Evolutionary conservation across 2,888 invertebrate genomes (phyloP), one percentile per base, ranked within the genome.

Genomic region (Oscheius sp.): DNA sequence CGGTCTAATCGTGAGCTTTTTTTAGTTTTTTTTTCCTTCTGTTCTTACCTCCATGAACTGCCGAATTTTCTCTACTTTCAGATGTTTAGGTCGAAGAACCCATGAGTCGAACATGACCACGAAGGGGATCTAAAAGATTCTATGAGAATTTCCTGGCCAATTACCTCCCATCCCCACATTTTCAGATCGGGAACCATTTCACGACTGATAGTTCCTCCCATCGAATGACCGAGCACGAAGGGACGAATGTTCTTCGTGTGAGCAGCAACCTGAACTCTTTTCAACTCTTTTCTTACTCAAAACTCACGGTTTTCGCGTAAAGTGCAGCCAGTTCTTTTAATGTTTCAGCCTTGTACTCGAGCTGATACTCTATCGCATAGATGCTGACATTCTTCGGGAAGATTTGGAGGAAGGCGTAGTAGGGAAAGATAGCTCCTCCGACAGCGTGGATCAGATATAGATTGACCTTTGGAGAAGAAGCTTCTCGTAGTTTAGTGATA

Each of bases 341-440:
- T 13, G 77, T 81, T 7, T 78, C 59, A 1, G 80, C 84, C 21
- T 77, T 77, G 68, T 84, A 84, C 4, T 79, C 77, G 53, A 77
- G 57, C 13, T 83, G 76, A 60, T 83, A 87, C 53, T 83, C 84
- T 42, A 87, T 86, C 21, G 79, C 87, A 73, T 85, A 87, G 13
- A 87, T 47, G 7, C 82, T 80, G 63, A 84, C 78, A 42, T 80
- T 70, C 42, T 79, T 79, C 0, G 86, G 87, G 71, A 86, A 82
- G 11, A 85, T 76, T 73, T 77, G 75, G 0, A 84, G 71, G 58
- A 87, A 80, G n/a, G 82, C 77, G 71, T 84, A 87, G 63, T 85
- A 87, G 11, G 87, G 85, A 59, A 81, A 86, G 50, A 87, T 81
- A 1, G 86, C 85, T 51, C 87, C 87, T n/a, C 87, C 87, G 65